Evolutionary conservation across 2,113 vertebrate species (phyloP), one percentile per base, ranked within the genome.

Genomic region (Erythrocercus mccallii): DNA sequence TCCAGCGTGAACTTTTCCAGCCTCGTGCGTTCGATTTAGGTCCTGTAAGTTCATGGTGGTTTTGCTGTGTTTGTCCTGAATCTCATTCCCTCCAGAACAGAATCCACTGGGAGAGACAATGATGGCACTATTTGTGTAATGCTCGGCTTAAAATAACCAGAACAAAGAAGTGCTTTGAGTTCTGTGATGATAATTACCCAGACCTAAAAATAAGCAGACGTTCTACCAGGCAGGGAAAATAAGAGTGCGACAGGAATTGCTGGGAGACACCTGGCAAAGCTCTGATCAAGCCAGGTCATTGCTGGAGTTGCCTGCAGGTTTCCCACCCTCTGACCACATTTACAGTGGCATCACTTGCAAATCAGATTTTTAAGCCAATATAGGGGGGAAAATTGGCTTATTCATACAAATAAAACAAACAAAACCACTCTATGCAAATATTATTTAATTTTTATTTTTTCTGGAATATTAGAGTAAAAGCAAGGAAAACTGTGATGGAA

Each of bases 201-300:
- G 76, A 35, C 38, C 90, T 97, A 96, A 96, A 96, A 95, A 96
- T 92, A 96, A 90, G 53, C 27, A 35, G 51, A 16, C 11, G 6
- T 85, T 87, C 82, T 68, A 45, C 44, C 76, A 66, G 85, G 79
- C 51, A 70, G 53, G 44, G 66, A 48, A 79, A 71, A 50, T 5
- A 38, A 45, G 70, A 84, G 28, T 5, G 38, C 68, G 86, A 53
- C 19, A 21, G 2, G 14, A 60, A 33, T 64, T 15, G 5, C 54
- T 76, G 70, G 69, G 93, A 80, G 50, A 82, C 48, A 18, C 62
- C 61, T 76, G 50, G 79, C 47, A 88, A 61, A 76, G 62, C 73
- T 92, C n/a, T 33, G 57, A 37, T 27, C 31, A 4, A 21, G 28
- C 35, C 56, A 91, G 53, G 24, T 48, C 24, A 1, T 7, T 17